A percentile compares a stretch with the other conserved stretches of the same genome.
phyloP scores from a whole-genome alignment of 2,888 invertebrate genomes.

The Acronicta alni region DNA sequence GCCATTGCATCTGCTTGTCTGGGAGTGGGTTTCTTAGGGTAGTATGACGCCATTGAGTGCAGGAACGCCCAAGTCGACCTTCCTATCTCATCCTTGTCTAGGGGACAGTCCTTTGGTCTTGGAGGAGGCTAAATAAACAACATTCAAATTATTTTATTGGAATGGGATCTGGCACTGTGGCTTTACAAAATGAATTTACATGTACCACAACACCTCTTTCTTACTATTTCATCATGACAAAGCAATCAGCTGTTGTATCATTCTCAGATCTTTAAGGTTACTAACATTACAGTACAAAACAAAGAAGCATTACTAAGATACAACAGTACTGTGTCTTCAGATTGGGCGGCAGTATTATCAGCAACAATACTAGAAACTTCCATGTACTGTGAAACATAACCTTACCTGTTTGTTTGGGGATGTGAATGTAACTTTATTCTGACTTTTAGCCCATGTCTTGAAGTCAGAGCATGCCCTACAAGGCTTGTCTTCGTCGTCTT shows the following conservation, averaged over 20 bases:
- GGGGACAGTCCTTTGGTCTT: slow-evolving; percentile 90
- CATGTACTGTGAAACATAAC: slow-evolving; percentile 62
- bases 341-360: background rate
- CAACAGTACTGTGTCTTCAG: background rate
- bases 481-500: slow-evolving; percentile 86
- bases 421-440: slow-evolving; percentile 76
- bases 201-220: background rate
- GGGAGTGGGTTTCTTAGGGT: slow-evolving; percentile 94
- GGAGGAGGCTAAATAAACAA: slow-evolving; percentile 37
- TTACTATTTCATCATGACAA: background rate
- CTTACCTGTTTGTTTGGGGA: slow-evolving; percentile 70
- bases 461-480: slow-evolving; percentile 93
- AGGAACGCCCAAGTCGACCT: slow-evolving; percentile 97
- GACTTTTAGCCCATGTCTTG: slow-evolving; percentile 92
- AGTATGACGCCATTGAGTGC: slow-evolving; percentile 99
- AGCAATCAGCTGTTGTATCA: slow-evolving; percentile 47
- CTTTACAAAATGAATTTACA: background rate
- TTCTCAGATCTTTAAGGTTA: slow-evolving; percentile 4
- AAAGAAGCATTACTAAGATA: background rate
- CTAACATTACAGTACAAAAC: background rate
- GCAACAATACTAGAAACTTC: slow-evolving; percentile 42
- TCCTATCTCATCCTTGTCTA: slow-evolving; percentile 94
- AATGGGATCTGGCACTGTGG: background rate
- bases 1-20: slow-evolving; percentile 93
- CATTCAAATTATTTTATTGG: background rate